Evolutionary conservation across 2,113 vertebrate species (phyloP).

Genomic region (Anarhynchus alexandrinus): DNA sequence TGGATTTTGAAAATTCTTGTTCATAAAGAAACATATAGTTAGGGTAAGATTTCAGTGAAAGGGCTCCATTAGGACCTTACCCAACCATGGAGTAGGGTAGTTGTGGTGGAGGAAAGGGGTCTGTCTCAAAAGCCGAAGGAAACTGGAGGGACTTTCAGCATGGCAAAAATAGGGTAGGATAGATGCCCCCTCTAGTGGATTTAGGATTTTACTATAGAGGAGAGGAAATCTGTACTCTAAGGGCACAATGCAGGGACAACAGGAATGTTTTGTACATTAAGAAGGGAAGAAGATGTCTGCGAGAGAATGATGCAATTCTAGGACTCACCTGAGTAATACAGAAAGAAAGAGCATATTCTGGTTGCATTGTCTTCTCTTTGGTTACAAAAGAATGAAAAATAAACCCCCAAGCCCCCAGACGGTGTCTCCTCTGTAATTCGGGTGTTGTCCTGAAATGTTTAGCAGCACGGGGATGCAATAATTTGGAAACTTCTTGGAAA

Average conservation of each 20-base stretch:
- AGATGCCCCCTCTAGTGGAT: neutral
- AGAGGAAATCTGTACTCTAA: neutral
- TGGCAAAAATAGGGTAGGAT: neutral
- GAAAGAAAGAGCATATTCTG: neutral
- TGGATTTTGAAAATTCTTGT: neutral
- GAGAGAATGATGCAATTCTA: neutral
- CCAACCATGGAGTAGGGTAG: neutral
- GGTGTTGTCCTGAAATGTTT: neutral
- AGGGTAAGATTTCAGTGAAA: neutral
- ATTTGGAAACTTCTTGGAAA: neutral
- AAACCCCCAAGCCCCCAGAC: neutral
- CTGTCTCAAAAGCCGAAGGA: neutral
- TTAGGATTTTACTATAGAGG: neutral
- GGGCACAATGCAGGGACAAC: neutral
- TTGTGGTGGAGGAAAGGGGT: accelerated
- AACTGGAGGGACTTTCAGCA: neutral
- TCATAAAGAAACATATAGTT: neutral
- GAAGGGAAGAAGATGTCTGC: neutral
- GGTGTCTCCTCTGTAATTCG: neutral
- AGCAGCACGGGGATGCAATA: neutral
- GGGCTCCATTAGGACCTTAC: neutral
- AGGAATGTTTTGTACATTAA: neutral
- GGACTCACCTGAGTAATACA: neutral
- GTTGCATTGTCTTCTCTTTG: neutral
- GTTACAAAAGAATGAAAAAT: neutral